These are phyloP conservation scores for Caenorhabditis sp. DNA, from an alignment of 2,888 invertebrate genomes.

Conservation along the genomic window DNA sequence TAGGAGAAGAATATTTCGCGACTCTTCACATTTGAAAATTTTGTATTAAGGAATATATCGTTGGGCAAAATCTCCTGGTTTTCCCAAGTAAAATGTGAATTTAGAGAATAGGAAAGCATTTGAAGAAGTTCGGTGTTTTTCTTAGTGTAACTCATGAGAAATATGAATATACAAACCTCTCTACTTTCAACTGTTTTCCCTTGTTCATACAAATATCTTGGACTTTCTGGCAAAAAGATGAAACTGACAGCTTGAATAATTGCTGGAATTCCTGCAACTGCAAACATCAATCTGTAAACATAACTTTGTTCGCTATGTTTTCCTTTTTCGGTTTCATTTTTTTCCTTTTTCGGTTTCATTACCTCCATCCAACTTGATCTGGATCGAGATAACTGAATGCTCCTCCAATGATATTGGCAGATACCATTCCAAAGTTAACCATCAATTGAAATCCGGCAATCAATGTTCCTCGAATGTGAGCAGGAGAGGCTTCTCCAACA, in stretches of 20 bases:
- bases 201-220: conserved; percentile 71
- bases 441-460: conserved; percentile 71
- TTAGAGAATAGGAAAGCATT: too few species aligned
- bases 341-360: neutral
- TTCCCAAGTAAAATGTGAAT: too few species aligned
- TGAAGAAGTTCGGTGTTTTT: too few species aligned
- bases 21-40: too few species aligned
- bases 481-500: conserved; percentile 75
- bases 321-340: neutral
- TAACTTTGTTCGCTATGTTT: neutral
- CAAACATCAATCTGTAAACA: conserved; percentile 56
- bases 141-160: too few species aligned
- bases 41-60: too few species aligned
- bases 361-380: conserved; percentile 74
- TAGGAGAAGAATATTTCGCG: too few species aligned
- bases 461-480: conserved; percentile 73
- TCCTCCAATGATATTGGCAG: conserved; percentile 74
- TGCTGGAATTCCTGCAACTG: conserved; percentile 74
- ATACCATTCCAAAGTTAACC: conserved; percentile 75
- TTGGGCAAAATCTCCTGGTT: too few species aligned
- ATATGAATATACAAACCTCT: neutral
- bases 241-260: conserved; percentile 75
- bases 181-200: conserved; percentile 44
- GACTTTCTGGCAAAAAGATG: conserved; percentile 75
- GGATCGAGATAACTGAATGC: conserved; percentile 72